Evolutionary conservation across 2,888 invertebrate genomes (phyloP).

Genomic region (Ormyrus rosae): DNA sequence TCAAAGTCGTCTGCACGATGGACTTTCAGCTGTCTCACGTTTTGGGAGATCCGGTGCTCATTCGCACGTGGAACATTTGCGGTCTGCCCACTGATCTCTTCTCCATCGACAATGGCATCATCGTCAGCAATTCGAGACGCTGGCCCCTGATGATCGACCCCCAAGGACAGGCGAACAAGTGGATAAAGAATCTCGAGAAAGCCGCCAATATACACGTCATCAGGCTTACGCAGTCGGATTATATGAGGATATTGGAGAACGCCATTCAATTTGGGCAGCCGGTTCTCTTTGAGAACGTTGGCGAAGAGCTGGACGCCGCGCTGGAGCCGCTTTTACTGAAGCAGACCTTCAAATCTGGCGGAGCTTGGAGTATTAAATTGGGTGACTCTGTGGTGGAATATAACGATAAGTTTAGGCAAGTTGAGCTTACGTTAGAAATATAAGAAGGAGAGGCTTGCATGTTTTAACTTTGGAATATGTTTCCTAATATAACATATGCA

Average conservation of each 20-base stretch:
- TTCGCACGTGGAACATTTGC: conserved; percentile 93
- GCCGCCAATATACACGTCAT: conserved; percentile 87
- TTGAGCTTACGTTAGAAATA: too few relatives aligned
- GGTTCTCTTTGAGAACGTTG: conserved; percentile 92
- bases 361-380: conserved; percentile 89
- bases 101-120: conserved; percentile 94
- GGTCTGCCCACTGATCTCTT: conserved; percentile 93
- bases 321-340: conserved; percentile 91
- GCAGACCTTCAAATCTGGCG: conserved; percentile 93
- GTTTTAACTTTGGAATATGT: too few relatives aligned
- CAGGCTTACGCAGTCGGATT: conserved; percentile 88
- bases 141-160: conserved; percentile 98
- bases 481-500: too few relatives aligned
- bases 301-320: conserved; percentile 94
- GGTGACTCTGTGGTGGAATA: conserved; percentile 95
- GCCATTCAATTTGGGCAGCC: conserved; percentile 92
- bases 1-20: conserved; percentile 85
- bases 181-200: conserved; percentile 96
- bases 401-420: conserved; percentile 87
- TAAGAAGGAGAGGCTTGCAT: too few relatives aligned
- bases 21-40: conserved; percentile 87
- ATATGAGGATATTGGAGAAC: conserved; percentile 89
- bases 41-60: conserved; percentile 91
- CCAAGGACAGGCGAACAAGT: conserved; percentile 95
- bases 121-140: conserved; percentile 90